Percentiles rank a stretch among this genome's conserved stretches.
Conservation (phyloP, 2,888 invertebrate genomes). For the Bedellia somnulentella region DNA sequence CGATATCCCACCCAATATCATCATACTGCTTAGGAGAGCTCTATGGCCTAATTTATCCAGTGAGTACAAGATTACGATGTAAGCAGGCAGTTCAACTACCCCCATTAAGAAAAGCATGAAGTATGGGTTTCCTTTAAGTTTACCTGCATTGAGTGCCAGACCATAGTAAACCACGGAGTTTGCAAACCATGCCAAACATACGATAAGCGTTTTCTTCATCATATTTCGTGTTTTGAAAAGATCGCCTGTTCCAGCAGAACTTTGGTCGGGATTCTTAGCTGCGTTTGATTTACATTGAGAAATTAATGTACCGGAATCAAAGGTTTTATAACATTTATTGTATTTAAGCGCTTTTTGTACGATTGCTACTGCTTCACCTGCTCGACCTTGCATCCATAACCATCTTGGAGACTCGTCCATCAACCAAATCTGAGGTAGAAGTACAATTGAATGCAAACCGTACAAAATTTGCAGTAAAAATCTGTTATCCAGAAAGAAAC, state of each 20-base stretch:
- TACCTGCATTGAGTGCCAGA: slow-evolving; percentile 77
- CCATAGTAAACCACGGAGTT: slow-evolving; percentile 87
- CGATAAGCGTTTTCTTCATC: slow-evolving; percentile 74
- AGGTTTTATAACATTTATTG: slow-evolving; percentile 64
- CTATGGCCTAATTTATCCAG: slow-evolving; percentile 77
- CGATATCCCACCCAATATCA: slow-evolving; percentile 77
- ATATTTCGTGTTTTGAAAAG: slow-evolving; percentile 79
- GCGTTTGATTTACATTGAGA: slow-evolving; percentile 62
- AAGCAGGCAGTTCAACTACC: slow-evolving; percentile 80
- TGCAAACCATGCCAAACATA: slow-evolving; percentile 84
- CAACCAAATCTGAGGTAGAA: slow-evolving; percentile 79
- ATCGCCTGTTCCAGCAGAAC: slow-evolving; percentile 67
- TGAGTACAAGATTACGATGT: slow-evolving; percentile 70
- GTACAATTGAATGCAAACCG: slow-evolving; percentile 70
- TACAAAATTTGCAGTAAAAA: slow-evolving; percentile 76
- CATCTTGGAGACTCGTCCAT: slow-evolving; percentile 89
- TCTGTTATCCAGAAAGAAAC: slow-evolving; percentile 72
- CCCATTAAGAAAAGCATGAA: slow-evolving; percentile 77
- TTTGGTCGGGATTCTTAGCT: slow-evolving; percentile 41
- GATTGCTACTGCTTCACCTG: slow-evolving; percentile 73
- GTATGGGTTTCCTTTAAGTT: slow-evolving; percentile 78
- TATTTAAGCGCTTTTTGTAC: slow-evolving; percentile 72
- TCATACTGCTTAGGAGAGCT: slow-evolving; percentile 73
- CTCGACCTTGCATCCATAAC: slow-evolving; percentile 82
- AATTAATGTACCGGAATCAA: slow-evolving; percentile 67